A percentile compares a stretch with the other conserved stretches of the same genome.
These are phyloP conservation scores for Anser cygnoides DNA, from an alignment of 2,113 vertebrate genomes.

Conservation along the genomic window DNA sequence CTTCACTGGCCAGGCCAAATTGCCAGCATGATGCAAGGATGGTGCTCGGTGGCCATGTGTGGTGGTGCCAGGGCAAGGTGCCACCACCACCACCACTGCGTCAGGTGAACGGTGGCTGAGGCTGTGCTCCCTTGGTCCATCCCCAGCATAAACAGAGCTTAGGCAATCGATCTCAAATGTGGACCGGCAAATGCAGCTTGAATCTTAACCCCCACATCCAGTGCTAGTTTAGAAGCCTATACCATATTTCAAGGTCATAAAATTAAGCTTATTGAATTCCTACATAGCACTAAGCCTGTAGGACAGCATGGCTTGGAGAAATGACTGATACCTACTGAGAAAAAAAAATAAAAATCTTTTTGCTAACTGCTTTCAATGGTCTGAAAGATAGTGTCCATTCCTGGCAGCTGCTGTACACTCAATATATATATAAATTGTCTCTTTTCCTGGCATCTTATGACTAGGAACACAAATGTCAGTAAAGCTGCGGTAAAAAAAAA, in stretches of 20 bases:
- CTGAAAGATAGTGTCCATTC: background rate
- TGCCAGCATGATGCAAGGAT: background rate
- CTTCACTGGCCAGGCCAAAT: background rate
- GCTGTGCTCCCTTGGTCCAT: background rate
- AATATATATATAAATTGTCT: background rate
- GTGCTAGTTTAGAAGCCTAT: background rate
- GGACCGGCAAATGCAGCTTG: background rate
- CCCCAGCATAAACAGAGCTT: background rate
- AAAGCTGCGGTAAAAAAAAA: background rate
- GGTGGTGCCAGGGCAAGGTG: background rate
- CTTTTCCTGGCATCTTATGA: background rate
- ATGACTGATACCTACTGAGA: background rate
- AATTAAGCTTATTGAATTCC: background rate
- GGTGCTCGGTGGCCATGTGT: background rate
- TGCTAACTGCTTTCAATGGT: background rate
- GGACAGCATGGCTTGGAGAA: background rate
- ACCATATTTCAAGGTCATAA: background rate
- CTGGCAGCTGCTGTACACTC: background rate
- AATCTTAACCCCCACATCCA: background rate
- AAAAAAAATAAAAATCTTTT: background rate
- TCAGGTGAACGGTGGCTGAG: background rate
- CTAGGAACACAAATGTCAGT: background rate
- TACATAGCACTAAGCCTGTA: background rate
- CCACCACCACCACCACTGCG: background rate
- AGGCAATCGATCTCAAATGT: background rate